Base-by-base conservation (phyloP, 2,797 vertebrate species). In the Sebastes dallii region DNA sequence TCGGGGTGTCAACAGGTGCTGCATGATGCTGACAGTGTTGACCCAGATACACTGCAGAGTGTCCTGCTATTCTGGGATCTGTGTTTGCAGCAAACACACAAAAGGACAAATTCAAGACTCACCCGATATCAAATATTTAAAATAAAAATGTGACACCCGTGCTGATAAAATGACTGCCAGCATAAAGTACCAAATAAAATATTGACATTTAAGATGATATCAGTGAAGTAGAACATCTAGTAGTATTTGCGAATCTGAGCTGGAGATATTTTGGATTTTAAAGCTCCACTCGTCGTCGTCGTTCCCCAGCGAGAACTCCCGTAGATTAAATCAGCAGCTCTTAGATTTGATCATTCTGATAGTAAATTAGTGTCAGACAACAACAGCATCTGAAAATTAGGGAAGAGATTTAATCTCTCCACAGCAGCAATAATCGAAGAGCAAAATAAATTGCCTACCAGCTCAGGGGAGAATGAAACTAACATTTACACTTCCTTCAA, bases 331-430 rank as follows among this genome's bases (percentile, higher is more conserved):
- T 76, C 81, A 71, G 75, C 64, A 1, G 59, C 62, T 32, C 11
- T 60, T 50, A 2, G 72, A 78, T 89, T 73, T 68, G 4, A 88
- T 85, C 61, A 12, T 10, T 61, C 52, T 7, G 25, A 27, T 12
- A 4, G 36, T 71, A 79, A 86, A 85, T 85, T 62, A 80, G 79
- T 69, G 27, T 79, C 58, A 71, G 81, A 85, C 75, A 72, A 72
- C 61, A 80, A 60, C 58, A 22, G 24, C 46, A 32, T 39, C 52
- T 32, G 60, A 12, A 80, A 86, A 76, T 78, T 56, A 72, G 22
- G 22, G 52, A 25, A 10, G 42, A 83, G 70, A 86, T 82, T 65
- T 80, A 71, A 88, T 85, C 62, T 80, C 24, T 32, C 20, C 24
- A 14, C 24, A 12, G 79, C 72, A 70, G 80, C 60, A 30, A 27